A percentile compares a stretch with the other conserved stretches of the same genome.
These are phyloP conservation scores for Temnothorax longispinosus DNA, from an alignment of 1,140 invertebrate genomes.

Conservation along the genomic window DNA sequence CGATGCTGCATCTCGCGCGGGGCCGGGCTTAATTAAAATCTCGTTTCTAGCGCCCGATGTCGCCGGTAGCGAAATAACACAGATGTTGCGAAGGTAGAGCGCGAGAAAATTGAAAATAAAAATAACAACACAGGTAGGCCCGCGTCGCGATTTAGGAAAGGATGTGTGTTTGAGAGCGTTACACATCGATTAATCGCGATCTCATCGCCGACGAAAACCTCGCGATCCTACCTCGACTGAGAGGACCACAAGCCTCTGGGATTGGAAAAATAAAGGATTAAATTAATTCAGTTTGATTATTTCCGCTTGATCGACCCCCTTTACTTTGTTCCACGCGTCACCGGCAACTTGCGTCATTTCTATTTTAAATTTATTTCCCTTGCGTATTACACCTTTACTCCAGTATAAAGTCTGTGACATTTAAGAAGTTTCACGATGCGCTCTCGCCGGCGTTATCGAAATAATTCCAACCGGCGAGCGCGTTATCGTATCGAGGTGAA, in stretches of 20 bases:
- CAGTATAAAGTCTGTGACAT: slow-evolving; percentile 9
- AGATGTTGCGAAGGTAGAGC: slow-evolving; percentile 13
- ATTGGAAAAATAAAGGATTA: slow-evolving; percentile 10
- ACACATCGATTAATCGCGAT: neutral
- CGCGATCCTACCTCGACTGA: neutral
- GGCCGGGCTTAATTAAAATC: slow-evolving; percentile 56
- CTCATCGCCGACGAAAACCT: neutral
- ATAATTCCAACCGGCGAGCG: slow-evolving; percentile 36
- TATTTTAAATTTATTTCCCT: slow-evolving; percentile 25
- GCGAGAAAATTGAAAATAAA: slow-evolving; percentile 16
- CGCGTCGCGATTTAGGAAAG: neutral
- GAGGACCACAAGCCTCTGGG: neutral
- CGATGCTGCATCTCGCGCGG: slow-evolving; percentile 40
- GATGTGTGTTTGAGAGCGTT: neutral
- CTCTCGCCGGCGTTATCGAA: neutral
- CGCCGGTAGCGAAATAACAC: slow-evolving; percentile 20
- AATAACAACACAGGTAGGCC: neutral
- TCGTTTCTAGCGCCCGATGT: slow-evolving; percentile 22
- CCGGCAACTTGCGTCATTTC: slow-evolving; percentile 35
- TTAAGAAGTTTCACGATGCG: neutral
- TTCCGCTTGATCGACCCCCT: slow-evolving; percentile 11
- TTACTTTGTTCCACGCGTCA: slow-evolving; percentile 13
- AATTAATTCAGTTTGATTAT: slow-evolving; percentile 14
- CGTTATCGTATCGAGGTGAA: slow-evolving; percentile 64
- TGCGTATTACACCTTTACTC: neutral